A percentile compares a stretch with the other conserved stretches of the same genome.
Conservation (phyloP, 2,113 vertebrate species). For the Cyphomyrus plagiostoma region DNA sequence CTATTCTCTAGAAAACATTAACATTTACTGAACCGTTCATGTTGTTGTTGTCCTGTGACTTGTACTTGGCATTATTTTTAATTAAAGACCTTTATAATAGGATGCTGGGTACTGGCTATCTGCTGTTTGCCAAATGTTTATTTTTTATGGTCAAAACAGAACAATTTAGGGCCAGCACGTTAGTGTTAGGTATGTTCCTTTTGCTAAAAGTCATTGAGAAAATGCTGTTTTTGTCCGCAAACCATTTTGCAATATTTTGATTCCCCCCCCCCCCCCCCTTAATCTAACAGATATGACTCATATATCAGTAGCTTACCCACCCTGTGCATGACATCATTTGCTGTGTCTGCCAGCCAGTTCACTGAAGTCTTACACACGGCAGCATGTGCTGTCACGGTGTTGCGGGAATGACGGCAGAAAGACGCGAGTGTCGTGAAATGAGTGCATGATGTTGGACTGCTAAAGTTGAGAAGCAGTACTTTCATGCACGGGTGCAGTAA, state of each 20-base stretch:
- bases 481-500: neutral
- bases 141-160: neutral
- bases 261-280: neutral
- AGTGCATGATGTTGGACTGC: neutral
- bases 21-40: neutral
- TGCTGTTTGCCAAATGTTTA: neutral
- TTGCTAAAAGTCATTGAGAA: neutral
- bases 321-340: neutral
- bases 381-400: neutral
- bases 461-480: neutral
- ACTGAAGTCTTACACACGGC: neutral
- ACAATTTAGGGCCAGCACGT: neutral
- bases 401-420: neutral
- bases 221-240: neutral
- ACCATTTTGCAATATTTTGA: neutral
- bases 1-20: neutral
- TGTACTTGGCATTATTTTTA: neutral
- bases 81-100: neutral
- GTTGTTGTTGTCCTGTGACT: neutral
- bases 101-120: neutral
- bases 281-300: slow-evolving; percentile 1
- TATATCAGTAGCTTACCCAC: neutral
- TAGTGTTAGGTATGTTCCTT: neutral
- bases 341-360: neutral
- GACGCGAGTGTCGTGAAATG: neutral